Evolutionary conservation across 35 echinoderm and acorn worm species (phyloP).

Genomic region (Anneissia japonica): DNA sequence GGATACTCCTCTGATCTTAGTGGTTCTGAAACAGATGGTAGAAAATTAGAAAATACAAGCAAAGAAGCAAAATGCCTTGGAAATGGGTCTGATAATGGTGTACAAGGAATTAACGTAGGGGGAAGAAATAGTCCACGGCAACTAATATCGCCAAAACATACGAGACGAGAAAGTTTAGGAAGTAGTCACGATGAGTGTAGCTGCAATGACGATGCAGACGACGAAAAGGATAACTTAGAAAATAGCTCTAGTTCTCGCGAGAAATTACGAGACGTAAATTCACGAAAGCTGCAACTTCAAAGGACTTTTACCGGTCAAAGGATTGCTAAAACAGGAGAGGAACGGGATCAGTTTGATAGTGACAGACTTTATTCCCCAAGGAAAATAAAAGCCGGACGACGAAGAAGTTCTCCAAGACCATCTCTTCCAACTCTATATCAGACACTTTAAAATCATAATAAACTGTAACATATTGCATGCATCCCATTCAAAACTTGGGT

Average conservation of each 20-base stretch:
- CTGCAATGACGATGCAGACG: neutral
- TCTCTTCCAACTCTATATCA: neutral
- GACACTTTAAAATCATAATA: neutral
- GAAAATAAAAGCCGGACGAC: neutral
- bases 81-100: neutral
- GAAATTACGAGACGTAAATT: neutral
- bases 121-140: neutral
- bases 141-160: neutral
- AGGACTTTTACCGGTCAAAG: neutral
- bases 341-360: neutral
- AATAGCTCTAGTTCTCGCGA: neutral
- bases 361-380: neutral
- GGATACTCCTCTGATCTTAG: neutral
- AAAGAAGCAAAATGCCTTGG: neutral
- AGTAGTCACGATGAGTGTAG: neutral
- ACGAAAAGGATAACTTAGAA: neutral
- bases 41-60: neutral
- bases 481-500: too few species aligned
- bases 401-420: neutral
- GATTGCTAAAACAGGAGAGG: neutral
- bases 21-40: neutral
- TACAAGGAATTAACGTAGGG: neutral
- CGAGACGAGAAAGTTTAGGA: neutral
- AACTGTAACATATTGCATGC: too few species aligned
- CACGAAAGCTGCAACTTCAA: neutral